Base-by-base conservation (phyloP, 2,113 vertebrate genomes). In the Anseranas semipalmata region DNA sequence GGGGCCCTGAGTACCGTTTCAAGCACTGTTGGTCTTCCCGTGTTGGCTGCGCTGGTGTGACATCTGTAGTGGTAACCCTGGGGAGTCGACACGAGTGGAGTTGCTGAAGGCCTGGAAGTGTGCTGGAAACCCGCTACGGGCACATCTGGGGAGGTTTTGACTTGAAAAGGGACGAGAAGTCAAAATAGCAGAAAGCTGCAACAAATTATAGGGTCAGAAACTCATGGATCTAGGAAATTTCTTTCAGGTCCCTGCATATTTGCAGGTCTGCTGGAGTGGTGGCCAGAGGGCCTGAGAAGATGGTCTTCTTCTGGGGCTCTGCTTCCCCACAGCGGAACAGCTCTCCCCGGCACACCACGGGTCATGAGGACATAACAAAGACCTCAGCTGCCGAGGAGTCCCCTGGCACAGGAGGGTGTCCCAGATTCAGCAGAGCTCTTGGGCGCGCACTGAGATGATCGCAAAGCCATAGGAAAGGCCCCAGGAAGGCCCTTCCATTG, bases 1-100 rank as follows among this genome's bases (percentile, higher is more conserved):
- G 92, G 52, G 82, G 35, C 67, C 55, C 71, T 70, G 83, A 79
- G 81, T 70, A 74, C 62, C 32, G n/a, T 90, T 87, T 68, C 27
- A 32, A 74, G 71, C 32, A 9, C 63, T 15, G n/a, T 21, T 62
- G 63, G 35, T 87, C 48, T 73, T 46, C 56, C 56, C 0, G 0
- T 35, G 66, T 90, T n/a, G 37, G 43, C 75, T 72, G 43, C 0
- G 1, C 52, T 66, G 58, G 5, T n/a, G 58, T 32, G 74, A 65
- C 67, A 85, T 48, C 71, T 68, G 67, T 3, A 30, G 79, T 30
- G 1, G 71, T 37, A 86, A 65, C 82, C 82, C 43, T 4, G 0
- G 74, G 85, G 73, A 79, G 78, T 22, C 75, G 72, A 50, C 2
- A 2, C 30, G 7, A 6, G 30, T 2, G 3, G 66, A 79, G 56